These are phyloP conservation scores for Vireo altiloquus DNA, from an alignment of 2,113 vertebrate species.

Conservation along the genomic window DNA sequence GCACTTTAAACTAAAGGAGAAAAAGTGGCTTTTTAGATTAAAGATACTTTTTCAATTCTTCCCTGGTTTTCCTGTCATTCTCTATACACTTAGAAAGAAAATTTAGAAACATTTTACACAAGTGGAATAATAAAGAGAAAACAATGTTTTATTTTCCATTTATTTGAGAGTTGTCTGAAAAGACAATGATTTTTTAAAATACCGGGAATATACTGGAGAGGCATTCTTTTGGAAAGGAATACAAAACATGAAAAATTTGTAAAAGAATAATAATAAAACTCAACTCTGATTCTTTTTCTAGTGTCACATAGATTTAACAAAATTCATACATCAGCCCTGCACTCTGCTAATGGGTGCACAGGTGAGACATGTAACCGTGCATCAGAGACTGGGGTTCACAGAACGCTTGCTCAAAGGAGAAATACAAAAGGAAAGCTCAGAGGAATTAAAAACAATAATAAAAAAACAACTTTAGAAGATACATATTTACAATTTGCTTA, in stretches of 20 bases:
- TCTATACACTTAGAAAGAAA: background rate
- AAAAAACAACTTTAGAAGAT: background rate
- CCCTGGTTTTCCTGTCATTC: background rate
- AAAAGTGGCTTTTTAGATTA: conserved; percentile 3
- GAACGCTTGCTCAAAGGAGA: background rate
- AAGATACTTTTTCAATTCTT: background rate
- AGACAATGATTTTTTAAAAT: conserved; percentile 18
- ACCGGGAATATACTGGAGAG: background rate
- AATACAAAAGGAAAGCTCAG: background rate
- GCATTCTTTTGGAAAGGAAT: background rate
- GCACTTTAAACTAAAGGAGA: background rate
- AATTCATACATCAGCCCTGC: background rate
- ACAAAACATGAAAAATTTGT: background rate
- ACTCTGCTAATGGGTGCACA: background rate
- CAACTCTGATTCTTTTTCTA: background rate
- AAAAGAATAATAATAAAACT: background rate
- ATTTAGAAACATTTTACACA: background rate
- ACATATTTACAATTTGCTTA: background rate
- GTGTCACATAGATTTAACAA: background rate
- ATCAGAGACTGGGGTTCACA: background rate
- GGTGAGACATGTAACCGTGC: background rate
- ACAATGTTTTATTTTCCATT: conserved; percentile 18
- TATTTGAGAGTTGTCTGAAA: conserved; percentile 43
- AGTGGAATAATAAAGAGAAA: background rate
- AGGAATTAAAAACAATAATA: background rate